Evolutionary conservation across 2,797 vertebrate genomes (phyloP).

Genomic region (Falco rusticolus): DNA sequence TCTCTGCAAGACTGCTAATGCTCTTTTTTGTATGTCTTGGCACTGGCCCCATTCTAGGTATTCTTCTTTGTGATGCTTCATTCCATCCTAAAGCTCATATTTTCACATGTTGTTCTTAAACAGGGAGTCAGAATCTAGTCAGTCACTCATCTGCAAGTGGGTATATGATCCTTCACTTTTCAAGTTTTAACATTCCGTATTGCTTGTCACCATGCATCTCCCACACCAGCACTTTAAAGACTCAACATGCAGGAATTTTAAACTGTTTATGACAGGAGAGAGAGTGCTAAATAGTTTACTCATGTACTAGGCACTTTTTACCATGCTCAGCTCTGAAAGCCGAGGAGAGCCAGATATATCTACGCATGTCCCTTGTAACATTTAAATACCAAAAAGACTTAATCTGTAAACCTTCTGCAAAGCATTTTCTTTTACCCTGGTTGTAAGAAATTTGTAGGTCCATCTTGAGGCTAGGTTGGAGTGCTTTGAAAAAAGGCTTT

Average conservation of each 20-base stretch:
- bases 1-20: constrained; percentile 25
- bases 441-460: not conserved
- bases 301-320: not conserved
- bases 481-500: not conserved
- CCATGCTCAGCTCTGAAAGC: not conserved
- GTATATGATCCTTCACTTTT: not conserved
- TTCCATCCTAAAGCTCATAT: constrained; percentile 17
- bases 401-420: not conserved
- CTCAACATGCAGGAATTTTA: constrained; percentile 45
- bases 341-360: not conserved
- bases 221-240: constrained; percentile 33
- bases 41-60: not conserved
- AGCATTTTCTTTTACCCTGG: not conserved
- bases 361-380: not conserved
- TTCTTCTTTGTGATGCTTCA: not conserved
- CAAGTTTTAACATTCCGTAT: not conserved
- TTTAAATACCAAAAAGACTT: constrained; percentile 11
- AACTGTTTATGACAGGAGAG: constrained; percentile 52
- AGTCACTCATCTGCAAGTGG: not conserved
- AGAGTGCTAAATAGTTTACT: constrained; percentile 50
- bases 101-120: constrained; percentile 9
- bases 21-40: constrained; percentile 42
- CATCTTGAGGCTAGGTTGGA: not conserved
- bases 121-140: not conserved
- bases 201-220: constrained; percentile 41